Percentiles rank a stretch among this genome's conserved stretches.
phyloP scores from a whole-genome alignment of 2,888 invertebrate species.

The Eulithis testata region DNA sequence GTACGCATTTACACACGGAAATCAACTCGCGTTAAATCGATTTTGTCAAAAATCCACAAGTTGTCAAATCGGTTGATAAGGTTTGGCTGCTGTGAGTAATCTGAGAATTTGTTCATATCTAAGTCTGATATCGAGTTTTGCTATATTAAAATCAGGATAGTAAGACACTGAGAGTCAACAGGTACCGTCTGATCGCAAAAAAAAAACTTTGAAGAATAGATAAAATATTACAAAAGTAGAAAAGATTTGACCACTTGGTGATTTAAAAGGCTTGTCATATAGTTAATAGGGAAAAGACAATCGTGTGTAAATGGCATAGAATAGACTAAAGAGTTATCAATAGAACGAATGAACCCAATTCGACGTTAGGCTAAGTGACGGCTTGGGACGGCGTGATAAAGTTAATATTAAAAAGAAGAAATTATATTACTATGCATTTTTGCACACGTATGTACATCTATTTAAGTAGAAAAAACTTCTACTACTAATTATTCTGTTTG shows the following conservation, averaged over 20 bases:
- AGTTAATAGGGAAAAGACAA: conserved; percentile 23
- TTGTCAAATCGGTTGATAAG: conserved; percentile 14
- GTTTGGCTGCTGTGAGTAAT: neutral
- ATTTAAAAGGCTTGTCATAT: conserved; percentile 4
- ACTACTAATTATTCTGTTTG: neutral
- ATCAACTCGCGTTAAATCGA: conserved; percentile 10
- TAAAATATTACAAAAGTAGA: conserved; percentile 13
- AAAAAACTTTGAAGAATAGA: neutral
- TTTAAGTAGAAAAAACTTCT: too few species aligned
- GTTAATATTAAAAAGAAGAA: conserved; percentile 4
- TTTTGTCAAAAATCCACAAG: neutral
- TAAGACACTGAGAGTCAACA: neutral
- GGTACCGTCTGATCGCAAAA: neutral
- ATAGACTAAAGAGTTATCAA: conserved; percentile 35
- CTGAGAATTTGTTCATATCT: neutral
- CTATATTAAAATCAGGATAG: neutral
- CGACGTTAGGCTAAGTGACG: conserved; percentile 41
- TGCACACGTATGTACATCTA: too few species aligned
- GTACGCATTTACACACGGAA: conserved; percentile 49
- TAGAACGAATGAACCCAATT: conserved; percentile 43
- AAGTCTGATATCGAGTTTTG: neutral
- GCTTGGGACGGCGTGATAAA: conserved; percentile 42
- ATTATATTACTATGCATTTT: too few species aligned
- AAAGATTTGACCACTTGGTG: conserved; percentile 12
- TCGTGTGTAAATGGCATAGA: conserved; percentile 39